phyloP scores from a whole-genome alignment of 2,113 vertebrate species.

The Semnornis frantzii region DNA sequence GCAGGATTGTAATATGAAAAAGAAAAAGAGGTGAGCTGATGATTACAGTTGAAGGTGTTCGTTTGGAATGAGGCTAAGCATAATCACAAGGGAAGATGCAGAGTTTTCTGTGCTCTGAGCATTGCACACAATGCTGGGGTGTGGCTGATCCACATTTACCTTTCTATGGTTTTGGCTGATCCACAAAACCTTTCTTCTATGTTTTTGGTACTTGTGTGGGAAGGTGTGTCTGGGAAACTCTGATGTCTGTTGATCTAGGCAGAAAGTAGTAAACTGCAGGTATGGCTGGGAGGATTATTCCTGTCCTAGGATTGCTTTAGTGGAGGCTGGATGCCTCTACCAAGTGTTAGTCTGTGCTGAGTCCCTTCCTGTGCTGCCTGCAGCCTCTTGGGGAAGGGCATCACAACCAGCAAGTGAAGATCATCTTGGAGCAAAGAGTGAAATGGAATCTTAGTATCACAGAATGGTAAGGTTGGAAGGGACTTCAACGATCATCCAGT shows the following conservation, averaged over 20 bases:
- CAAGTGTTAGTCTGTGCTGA: not conserved
- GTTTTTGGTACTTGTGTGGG: not conserved
- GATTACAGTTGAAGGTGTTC: not conserved
- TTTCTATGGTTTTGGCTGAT: not conserved
- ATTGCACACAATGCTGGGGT: accelerated
- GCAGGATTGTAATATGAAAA: no score
- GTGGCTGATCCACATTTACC: not conserved
- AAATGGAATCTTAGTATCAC: no score
- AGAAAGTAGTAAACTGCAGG: not conserved
- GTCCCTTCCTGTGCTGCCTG: not conserved
- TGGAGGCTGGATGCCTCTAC: not conserved
- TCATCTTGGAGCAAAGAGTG: not conserved
- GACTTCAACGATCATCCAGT: no score
- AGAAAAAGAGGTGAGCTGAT: not conserved
- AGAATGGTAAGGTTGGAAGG: no score
- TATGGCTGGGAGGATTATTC: not conserved
- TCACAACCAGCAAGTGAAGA: not conserved
- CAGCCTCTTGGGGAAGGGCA: not conserved
- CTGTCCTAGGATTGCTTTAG: not conserved
- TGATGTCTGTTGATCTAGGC: not conserved
- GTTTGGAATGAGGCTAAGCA: not conserved
- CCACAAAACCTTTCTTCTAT: accelerated
- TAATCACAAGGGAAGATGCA: not conserved
- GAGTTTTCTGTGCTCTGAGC: not conserved
- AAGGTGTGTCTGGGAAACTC: not conserved